Conservation (phyloP, 2,888 invertebrate genomes). For the Carabus problematicus region DNA sequence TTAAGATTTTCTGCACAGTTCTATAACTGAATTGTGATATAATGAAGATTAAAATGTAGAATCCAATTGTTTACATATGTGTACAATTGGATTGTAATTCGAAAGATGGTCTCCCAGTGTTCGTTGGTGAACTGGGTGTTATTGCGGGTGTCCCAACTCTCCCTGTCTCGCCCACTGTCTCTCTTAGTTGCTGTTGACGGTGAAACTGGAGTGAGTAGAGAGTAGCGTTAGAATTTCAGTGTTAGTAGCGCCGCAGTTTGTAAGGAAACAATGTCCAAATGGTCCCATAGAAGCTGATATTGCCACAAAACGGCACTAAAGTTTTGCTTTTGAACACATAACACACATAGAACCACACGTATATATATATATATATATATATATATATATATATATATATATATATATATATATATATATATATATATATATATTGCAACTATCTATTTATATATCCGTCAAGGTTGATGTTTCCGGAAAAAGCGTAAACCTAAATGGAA, state of each 20-base stretch:
- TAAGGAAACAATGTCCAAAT: constrained; percentile 57
- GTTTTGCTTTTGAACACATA: constrained; percentile 56
- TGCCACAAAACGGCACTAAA: constrained; percentile 58
- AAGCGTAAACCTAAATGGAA: constrained; percentile 27
- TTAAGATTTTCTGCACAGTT: too few relatives aligned
- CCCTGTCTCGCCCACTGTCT: too few relatives aligned
- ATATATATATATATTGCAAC: not conserved
- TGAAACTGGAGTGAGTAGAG: constrained; percentile 52
- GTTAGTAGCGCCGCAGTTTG: constrained; percentile 45
- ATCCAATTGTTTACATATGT: too few relatives aligned
- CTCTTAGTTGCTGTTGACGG: constrained; percentile 44
- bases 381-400: too few relatives aligned
- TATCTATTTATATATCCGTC: too few relatives aligned
- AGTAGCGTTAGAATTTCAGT: constrained; percentile 51
- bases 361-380: constrained; percentile 53
- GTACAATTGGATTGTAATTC: constrained; percentile 4
- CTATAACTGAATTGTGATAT: too few relatives aligned
- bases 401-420: too few relatives aligned
- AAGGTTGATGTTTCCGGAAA: not conserved
- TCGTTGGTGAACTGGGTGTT: constrained; percentile 28
- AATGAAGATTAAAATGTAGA: too few relatives aligned
- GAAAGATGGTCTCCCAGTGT: constrained; percentile 18
- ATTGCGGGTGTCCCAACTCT: constrained; percentile 12
- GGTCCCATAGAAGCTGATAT: constrained; percentile 56
- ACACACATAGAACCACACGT: constrained; percentile 47